Evolutionary conservation across 2,888 invertebrate species (phyloP).

Genomic region (Malachius bipustulatus): DNA sequence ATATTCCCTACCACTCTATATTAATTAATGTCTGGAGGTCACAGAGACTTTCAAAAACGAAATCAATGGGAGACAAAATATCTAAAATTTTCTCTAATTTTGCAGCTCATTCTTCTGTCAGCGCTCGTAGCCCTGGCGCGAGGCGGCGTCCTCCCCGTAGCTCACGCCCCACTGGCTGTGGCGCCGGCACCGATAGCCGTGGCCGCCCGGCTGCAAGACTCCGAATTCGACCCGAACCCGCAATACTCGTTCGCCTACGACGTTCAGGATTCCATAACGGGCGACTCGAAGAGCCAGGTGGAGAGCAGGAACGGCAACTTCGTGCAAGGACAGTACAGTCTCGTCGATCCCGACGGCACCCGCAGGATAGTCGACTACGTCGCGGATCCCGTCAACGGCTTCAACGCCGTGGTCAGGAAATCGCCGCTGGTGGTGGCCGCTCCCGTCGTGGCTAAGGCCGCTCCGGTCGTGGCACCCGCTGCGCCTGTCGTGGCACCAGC

Average conservation of each 20-base stretch:
- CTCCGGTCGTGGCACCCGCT: constrained; percentile 6
- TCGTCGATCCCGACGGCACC: constrained; percentile 49
- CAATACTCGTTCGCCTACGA: constrained; percentile 48
- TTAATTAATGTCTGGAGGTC: too few relatives aligned
- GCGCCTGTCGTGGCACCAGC: too few relatives aligned
- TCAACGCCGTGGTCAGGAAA: constrained; percentile 39
- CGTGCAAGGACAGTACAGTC: constrained; percentile 47
- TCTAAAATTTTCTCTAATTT: constrained; percentile 13
- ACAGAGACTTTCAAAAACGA: too few relatives aligned
- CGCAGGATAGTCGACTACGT: constrained; percentile 52
- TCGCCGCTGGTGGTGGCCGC: constrained; percentile 17
- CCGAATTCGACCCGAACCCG: constrained; percentile 33
- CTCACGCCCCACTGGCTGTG: constrained; percentile 30
- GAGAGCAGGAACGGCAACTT: constrained; percentile 52
- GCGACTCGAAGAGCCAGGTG: constrained; percentile 48
- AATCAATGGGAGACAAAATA: too few relatives aligned
- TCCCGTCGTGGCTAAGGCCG: constrained; percentile 16
- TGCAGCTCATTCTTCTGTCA: constrained; percentile 23
- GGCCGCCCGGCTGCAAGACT: constrained; percentile 22
- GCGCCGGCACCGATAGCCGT: constrained; percentile 34
- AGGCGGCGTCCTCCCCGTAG: constrained; percentile 19
- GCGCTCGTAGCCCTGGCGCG: constrained; percentile 23
- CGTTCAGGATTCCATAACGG: constrained; percentile 44
- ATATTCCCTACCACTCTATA: too few relatives aligned
- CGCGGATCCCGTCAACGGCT: constrained; percentile 42